A percentile compares a stretch with the other conserved stretches of the same genome.
phyloP scores from a whole-genome alignment of 2,888 invertebrate genomes.

The Lobophora halterata region DNA sequence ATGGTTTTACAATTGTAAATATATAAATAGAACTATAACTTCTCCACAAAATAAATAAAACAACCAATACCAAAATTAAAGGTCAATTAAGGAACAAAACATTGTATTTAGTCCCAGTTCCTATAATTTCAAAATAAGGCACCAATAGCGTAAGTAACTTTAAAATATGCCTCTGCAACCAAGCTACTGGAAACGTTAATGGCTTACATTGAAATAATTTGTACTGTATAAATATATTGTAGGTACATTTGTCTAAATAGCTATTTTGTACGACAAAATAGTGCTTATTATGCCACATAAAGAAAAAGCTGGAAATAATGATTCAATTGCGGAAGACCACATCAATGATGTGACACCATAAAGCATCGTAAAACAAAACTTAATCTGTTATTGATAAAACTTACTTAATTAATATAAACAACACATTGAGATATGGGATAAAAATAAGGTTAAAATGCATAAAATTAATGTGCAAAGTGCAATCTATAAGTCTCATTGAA shows the following conservation, averaged over 20 bases:
- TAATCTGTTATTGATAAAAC: constrained; percentile 1
- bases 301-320: constrained; percentile 19
- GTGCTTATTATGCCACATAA: constrained; percentile 30
- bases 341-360: constrained; percentile 11
- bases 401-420: constrained; percentile 3
- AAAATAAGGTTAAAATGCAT: constrained; percentile 18
- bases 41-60: constrained; percentile 10
- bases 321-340: constrained; percentile 31
- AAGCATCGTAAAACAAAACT: not conserved
- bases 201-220: constrained; percentile 21
- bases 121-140: constrained; percentile 24
- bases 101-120: constrained; percentile 4
- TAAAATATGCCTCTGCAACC: constrained; percentile 16
- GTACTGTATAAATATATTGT: constrained; percentile 28
- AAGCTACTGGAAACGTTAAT: constrained; percentile 10
- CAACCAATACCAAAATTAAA: constrained; percentile 14
- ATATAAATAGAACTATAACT: constrained; percentile 11
- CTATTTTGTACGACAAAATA: constrained; percentile 34
- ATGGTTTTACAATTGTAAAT: constrained; percentile 8
- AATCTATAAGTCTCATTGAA: constrained; percentile 14
- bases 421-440: constrained; percentile 19
- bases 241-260: constrained; percentile 19
- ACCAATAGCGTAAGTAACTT: constrained; percentile 21
- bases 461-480: constrained; percentile 29
- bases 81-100: constrained; percentile 1